Conservation (phyloP, 2,888 invertebrate species). For the Zaprionus lineosus region DNA sequence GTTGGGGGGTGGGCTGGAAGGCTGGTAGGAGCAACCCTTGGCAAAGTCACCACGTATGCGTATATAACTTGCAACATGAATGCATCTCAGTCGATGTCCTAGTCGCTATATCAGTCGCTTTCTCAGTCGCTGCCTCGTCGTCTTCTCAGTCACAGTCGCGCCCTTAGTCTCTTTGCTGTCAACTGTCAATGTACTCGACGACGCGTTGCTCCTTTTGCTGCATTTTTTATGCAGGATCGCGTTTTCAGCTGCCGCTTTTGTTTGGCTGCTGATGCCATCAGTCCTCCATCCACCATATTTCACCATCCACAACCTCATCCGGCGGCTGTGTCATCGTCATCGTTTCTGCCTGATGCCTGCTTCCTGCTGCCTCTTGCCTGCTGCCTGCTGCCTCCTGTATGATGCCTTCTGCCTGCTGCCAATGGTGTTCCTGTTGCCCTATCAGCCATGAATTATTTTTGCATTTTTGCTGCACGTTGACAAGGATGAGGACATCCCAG, state of each 20-base stretch:
- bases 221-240: constrained; percentile 73
- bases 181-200: constrained; percentile 73
- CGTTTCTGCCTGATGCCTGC: too few relatives aligned
- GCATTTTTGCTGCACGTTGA: constrained; percentile 47
- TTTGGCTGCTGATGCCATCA: constrained; percentile 45
- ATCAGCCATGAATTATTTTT: constrained; percentile 65
- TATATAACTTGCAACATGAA: constrained; percentile 23
- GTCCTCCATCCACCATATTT: too few relatives aligned
- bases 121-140: too few relatives aligned
- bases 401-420: constrained; percentile 30
- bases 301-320: too few relatives aligned
- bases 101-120: too few relatives aligned
- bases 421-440: constrained; percentile 28
- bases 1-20: too few relatives aligned
- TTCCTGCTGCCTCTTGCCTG: too few relatives aligned
- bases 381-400: constrained; percentile 27
- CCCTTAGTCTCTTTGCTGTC: constrained; percentile 61
- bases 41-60: constrained; percentile 32
- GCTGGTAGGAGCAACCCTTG: constrained; percentile 15
- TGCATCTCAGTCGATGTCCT: too few relatives aligned
- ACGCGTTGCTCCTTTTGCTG: constrained; percentile 59
- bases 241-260: constrained; percentile 71
- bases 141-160: too few relatives aligned
- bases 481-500: constrained; percentile 44
- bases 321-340: too few relatives aligned